phyloP scores from a whole-genome alignment of 2,113 vertebrate genomes.

The Peromyscus californicus region DNA sequence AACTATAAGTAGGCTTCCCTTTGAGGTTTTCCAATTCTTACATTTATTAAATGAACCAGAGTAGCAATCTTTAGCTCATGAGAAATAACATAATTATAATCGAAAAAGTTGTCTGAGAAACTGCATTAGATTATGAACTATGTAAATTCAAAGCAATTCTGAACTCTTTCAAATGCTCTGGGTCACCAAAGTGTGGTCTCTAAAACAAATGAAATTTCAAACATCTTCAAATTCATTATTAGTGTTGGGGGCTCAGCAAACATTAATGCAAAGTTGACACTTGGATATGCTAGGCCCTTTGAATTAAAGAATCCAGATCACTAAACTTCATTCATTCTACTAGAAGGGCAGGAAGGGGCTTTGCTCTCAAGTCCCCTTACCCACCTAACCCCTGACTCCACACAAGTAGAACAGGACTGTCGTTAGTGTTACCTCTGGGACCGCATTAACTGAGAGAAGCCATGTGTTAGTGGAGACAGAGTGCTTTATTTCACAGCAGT shows the following conservation, averaged over 20 bases:
- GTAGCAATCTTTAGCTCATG: constrained; percentile 55
- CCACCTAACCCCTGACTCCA: background rate
- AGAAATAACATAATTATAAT: constrained; percentile 60
- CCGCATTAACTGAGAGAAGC: background rate
- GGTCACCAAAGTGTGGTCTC: constrained; percentile 1
- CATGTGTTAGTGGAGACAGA: background rate
- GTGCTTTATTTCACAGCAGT: background rate
- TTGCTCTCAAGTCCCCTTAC: background rate
- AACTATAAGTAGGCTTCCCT: constrained; percentile 55
- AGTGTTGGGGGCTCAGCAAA: background rate
- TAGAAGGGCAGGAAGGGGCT: background rate
- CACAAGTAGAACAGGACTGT: background rate
- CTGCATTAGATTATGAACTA: constrained; percentile 44
- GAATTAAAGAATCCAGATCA: background rate
- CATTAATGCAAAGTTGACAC: background rate
- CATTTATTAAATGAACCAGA: constrained; percentile 67
- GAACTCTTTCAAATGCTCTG: constrained; percentile 18
- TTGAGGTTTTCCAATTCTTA: constrained; percentile 56
- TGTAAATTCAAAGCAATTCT: constrained; percentile 62
- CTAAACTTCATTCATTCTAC: background rate
- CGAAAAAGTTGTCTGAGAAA: constrained; percentile 49
- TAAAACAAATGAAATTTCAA: constrained; percentile 53
- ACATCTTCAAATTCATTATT: constrained; percentile 43
- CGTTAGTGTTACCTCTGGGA: background rate
- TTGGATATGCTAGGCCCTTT: background rate